Evolutionary conservation across 2,113 vertebrate genomes (phyloP), one percentile per base, ranked within the genome.

Genomic region (Salvelinus alpinus): DNA sequence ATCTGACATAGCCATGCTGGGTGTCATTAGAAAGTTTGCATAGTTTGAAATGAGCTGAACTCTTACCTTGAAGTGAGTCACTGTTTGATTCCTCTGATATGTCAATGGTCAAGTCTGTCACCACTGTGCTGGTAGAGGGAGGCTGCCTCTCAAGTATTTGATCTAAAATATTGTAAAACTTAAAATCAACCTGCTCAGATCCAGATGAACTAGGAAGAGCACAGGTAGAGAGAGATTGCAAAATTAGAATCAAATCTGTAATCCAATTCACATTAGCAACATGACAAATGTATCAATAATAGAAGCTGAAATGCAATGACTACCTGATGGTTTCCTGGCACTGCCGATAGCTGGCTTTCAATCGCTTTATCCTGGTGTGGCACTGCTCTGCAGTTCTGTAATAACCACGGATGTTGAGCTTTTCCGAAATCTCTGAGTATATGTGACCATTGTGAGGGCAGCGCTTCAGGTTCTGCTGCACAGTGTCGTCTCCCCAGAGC

Each of bases 91-190:
- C 92, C 25, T 92, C 90, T 0, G 89, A 90, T 78, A 92, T 89
- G 70, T 91, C 89, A 4, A 88, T 90, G 75, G 89, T 80, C 29
- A 67, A 34, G 68, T 92, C 88, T 0, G 85, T 70, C 0, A 83
- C 48, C 38, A 78, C n/a, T 0, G 86, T 57, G 47, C 80, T 80
- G 0, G 88, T 90, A 0, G 88, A 89, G 0, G 92, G 90, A 8
- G 88, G 88, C 72, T 91, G 89, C 74, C 88, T 92, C 29, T 86
- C 88, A 77, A 93, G 73, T 81, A 93, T 93, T 70, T 91, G 86
- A 18, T 93, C 91, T 86, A 93, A 80, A 51, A 93, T 74, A 38
- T 91, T 87, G 12, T 91, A 92, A 60, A 93, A 93, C 69, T 92
- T 92, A 38, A 93, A 92, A 75, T 92, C 90, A 1, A 91, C 71